These are phyloP conservation scores for Diachrysia chrysitis DNA, from an alignment of 2,888 invertebrate genomes.

Conservation along the genomic window DNA sequence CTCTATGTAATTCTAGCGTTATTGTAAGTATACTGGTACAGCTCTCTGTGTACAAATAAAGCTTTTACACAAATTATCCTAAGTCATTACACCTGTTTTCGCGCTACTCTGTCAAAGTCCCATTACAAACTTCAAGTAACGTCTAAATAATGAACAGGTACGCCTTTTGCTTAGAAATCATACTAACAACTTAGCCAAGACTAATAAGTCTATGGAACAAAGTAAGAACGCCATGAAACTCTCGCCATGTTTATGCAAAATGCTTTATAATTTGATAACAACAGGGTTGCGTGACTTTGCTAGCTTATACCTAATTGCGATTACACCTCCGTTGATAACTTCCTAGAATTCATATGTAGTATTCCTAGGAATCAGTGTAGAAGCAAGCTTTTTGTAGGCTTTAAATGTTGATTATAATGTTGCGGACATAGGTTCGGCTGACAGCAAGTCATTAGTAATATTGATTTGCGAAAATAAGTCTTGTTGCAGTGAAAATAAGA, in stretches of 20 bases:
- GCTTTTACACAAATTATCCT: not conserved
- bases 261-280: slow-evolving; percentile 55
- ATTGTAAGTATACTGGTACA: too few relatives aligned
- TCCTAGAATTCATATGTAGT: slow-evolving; percentile 1
- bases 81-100: not conserved
- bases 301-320: slow-evolving; percentile 32
- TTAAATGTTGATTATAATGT: not conserved
- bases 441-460: not conserved
- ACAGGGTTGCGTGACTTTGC: slow-evolving; percentile 47
- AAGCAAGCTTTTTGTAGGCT: not conserved
- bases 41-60: too few relatives aligned
- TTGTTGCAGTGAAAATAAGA: not conserved
- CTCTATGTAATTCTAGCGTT: too few relatives aligned
- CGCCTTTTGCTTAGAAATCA: not conserved
- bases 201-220: slow-evolving; percentile 5
- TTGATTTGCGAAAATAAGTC: not conserved
- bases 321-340: slow-evolving; percentile 5
- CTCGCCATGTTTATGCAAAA: slow-evolving; percentile 61
- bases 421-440: not conserved
- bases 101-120: not conserved
- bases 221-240: slow-evolving; percentile 28
- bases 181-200: not conserved
- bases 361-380: slow-evolving; percentile 3
- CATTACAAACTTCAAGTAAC: not conserved
- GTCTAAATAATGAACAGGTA: not conserved